Evolutionary conservation across 2,888 invertebrate species (phyloP).

Genomic region (Drosophila pseudotakahashii): DNA sequence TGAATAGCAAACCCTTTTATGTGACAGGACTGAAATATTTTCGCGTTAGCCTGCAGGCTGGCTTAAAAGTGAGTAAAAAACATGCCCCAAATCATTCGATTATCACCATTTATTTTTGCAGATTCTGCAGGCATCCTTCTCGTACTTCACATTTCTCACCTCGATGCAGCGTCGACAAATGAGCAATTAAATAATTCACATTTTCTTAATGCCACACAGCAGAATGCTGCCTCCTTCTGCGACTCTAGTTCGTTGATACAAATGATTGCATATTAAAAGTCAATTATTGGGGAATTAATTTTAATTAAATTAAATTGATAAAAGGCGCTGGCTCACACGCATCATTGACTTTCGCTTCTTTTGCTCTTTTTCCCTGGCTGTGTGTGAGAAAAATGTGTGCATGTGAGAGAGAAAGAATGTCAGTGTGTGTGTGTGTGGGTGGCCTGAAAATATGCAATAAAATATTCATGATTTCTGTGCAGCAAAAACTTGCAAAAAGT

Average conservation of each 20-base stretch:
- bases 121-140: slow-evolving; percentile 77
- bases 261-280: slow-evolving; percentile 75
- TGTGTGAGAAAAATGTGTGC: neutral
- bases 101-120: slow-evolving; percentile 28
- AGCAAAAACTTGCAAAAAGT: slow-evolving; percentile 59
- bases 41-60: slow-evolving; percentile 67
- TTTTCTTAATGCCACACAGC: slow-evolving; percentile 58
- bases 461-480: slow-evolving; percentile 64
- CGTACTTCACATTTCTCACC: slow-evolving; percentile 80
- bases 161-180: slow-evolving; percentile 65
- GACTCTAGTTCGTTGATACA: slow-evolving; percentile 44
- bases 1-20: slow-evolving; percentile 66
- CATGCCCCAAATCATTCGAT: neutral
- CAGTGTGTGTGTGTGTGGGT: neutral
- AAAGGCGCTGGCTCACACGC: slow-evolving; percentile 52
- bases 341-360: slow-evolving; percentile 46
- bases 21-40: slow-evolving; percentile 77
- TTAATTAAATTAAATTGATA: slow-evolving; percentile 73
- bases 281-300: slow-evolving; percentile 74
- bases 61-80: slow-evolving; percentile 58
- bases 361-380: slow-evolving; percentile 7
- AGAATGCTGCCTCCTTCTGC: slow-evolving; percentile 11
- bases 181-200: slow-evolving; percentile 45
- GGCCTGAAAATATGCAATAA: slow-evolving; percentile 56
- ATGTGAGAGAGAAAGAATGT: neutral